These are phyloP conservation scores for Dendroctonus valens DNA, from an alignment of 1,140 invertebrate genomes.

Conservation along the genomic window DNA sequence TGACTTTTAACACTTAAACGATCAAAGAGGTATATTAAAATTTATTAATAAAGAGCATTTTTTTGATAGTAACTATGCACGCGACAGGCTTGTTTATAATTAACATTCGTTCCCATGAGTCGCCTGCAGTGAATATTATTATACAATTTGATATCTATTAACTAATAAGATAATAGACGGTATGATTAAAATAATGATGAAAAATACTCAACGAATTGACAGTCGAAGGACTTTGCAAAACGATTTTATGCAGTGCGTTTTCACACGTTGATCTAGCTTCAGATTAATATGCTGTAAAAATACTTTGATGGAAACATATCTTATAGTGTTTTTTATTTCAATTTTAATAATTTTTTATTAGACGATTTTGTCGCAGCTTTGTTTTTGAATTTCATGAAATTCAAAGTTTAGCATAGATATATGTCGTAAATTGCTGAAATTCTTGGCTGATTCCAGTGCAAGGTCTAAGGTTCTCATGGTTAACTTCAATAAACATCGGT, in stretches of 20 bases:
- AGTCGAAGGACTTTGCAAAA: background rate
- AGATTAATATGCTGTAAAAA: too few relatives aligned
- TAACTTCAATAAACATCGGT: too few relatives aligned
- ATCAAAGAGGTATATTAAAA: constrained; percentile 1
- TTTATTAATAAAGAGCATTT: constrained; percentile 15
- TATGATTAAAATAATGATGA: constrained; percentile 1
- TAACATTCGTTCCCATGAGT: constrained; percentile 2
- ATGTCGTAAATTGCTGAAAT: too few relatives aligned
- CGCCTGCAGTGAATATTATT: background rate
- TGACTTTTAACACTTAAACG: constrained; percentile 11
- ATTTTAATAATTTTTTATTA: too few relatives aligned
- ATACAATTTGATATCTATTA: background rate
- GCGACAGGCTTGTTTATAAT: constrained; percentile 6
- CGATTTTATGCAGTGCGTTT: background rate
- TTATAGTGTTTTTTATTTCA: too few relatives aligned
- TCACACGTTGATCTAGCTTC: too few relatives aligned
- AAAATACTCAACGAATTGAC: constrained; percentile 1
- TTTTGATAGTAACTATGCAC: constrained; percentile 11
- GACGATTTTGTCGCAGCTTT: too few relatives aligned
- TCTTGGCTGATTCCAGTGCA: too few relatives aligned
- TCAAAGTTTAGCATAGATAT: too few relatives aligned
- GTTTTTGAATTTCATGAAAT: too few relatives aligned
- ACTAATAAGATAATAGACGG: background rate
- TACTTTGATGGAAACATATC: too few relatives aligned
- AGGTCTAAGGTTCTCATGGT: too few relatives aligned